These are phyloP conservation scores for Conger conger DNA, from an alignment of 2,113 vertebrate genomes.

Conservation along the genomic window DNA sequence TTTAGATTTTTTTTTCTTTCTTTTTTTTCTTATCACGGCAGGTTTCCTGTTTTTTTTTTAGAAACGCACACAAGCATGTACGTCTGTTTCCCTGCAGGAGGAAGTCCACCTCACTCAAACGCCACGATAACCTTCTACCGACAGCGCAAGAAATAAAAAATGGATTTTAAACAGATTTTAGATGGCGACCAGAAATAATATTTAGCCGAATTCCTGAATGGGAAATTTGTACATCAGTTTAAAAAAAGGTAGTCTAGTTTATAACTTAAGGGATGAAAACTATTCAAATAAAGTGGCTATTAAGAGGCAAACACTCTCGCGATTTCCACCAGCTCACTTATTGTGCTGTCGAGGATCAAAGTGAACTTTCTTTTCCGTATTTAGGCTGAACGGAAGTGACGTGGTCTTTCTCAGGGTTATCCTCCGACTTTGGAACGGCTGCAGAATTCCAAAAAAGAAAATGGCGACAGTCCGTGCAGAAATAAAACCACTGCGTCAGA, in stretches of 20 bases:
- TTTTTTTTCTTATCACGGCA: conserved; percentile 7
- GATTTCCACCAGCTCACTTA: background rate
- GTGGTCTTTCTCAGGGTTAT: conserved; percentile 21
- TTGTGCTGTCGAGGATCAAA: no score
- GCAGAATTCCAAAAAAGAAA: conserved; percentile 29
- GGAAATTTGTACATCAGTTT: background rate
- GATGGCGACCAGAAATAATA: background rate
- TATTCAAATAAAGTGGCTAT: background rate
- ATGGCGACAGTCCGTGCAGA: background rate
- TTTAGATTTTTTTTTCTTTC: background rate
- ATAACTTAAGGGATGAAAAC: background rate
- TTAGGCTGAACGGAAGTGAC: background rate
- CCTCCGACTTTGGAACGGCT: conserved; percentile 51
- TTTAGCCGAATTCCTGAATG: background rate
- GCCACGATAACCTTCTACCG: conserved; percentile 32
- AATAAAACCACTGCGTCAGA: background rate
- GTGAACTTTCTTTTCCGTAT: no score
- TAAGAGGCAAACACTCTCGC: background rate
- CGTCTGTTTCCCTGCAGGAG: conserved; percentile 36
- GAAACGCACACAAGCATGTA: conserved; percentile 35
- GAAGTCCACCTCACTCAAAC: conserved; percentile 24
- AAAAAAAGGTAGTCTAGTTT: background rate
- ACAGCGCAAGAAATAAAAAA: conserved; percentile 21
- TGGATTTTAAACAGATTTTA: conserved; percentile 50
- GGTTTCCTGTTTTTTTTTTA: conserved; percentile 34